Conservation (phyloP, 2,113 vertebrate species). For the Neotragus moschatus region DNA sequence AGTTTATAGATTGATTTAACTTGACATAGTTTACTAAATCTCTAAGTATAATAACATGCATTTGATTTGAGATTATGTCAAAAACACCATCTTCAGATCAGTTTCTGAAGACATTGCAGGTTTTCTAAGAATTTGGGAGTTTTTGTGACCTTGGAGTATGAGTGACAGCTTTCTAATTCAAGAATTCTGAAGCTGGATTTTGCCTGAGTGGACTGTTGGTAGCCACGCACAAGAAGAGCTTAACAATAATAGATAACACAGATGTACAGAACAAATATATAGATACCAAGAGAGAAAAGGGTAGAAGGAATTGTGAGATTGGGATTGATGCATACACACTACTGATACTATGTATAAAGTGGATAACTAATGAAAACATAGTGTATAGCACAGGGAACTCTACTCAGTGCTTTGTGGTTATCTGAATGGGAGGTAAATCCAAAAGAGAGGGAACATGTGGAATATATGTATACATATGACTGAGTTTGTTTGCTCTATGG, state of each 20-base stretch:
- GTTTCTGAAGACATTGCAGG: not conserved
- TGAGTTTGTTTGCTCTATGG: not conserved
- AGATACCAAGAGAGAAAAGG: not conserved
- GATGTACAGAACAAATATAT: not conserved
- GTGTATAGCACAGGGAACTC: not conserved
- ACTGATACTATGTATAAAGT: not conserved
- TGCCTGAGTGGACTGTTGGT: not conserved
- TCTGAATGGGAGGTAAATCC: not conserved
- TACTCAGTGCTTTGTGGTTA: not conserved
- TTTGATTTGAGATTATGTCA: not conserved
- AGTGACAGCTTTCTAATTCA: not conserved
- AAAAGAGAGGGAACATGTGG: not conserved
- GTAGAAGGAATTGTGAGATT: not conserved
- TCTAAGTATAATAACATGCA: not conserved
- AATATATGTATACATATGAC: not conserved
- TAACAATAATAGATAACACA: not conserved
- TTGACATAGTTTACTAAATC: not conserved
- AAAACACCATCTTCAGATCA: not conserved
- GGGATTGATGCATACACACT: not conserved
- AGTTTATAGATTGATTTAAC: not conserved
- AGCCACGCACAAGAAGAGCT: not conserved
- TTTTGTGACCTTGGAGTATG: not conserved
- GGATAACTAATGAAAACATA: not conserved
- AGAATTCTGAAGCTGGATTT: not conserved
- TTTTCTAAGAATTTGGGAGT: not conserved